Conservation (phyloP, 2,888 invertebrate species). For the Drosophila melanosoma region DNA sequence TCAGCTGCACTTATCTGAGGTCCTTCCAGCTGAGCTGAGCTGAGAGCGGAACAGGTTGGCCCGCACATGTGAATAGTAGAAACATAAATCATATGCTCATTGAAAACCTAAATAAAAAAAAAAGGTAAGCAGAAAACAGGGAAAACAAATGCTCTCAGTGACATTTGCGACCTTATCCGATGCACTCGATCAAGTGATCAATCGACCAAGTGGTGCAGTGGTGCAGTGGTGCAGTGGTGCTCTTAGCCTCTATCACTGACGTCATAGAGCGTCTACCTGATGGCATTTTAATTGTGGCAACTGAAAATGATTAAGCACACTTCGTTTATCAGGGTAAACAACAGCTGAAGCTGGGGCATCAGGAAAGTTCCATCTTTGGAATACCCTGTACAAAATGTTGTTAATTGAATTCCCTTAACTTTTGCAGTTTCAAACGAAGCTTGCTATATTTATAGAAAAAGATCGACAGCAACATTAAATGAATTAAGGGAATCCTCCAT, state of each 20-base stretch:
- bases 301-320: conserved; percentile 37
- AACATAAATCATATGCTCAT: conserved; percentile 55
- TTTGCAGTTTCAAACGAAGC: background rate
- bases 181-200: conserved; percentile 49
- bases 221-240: conserved; percentile 20
- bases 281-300: conserved; percentile 83
- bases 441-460: no score
- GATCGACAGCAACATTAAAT: background rate
- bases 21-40: conserved; percentile 9
- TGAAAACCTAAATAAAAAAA: conserved; percentile 15
- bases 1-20: conserved; percentile 33
- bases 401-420: background rate
- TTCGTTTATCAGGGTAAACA: conserved; percentile 63
- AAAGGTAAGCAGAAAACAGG: background rate
- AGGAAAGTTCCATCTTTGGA: background rate
- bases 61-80: conserved; percentile 27
- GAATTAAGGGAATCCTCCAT: background rate
- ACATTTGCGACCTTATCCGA: conserved; percentile 51
- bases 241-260: conserved; percentile 21
- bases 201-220: conserved; percentile 38
- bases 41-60: conserved; percentile 18
- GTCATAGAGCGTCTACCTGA: conserved; percentile 60
- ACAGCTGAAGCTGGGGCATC: conserved; percentile 3
- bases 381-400: background rate
- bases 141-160: conserved; percentile 32